Evolutionary conservation across 2,888 invertebrate genomes (phyloP).

Genomic region (Acleris laterana): DNA sequence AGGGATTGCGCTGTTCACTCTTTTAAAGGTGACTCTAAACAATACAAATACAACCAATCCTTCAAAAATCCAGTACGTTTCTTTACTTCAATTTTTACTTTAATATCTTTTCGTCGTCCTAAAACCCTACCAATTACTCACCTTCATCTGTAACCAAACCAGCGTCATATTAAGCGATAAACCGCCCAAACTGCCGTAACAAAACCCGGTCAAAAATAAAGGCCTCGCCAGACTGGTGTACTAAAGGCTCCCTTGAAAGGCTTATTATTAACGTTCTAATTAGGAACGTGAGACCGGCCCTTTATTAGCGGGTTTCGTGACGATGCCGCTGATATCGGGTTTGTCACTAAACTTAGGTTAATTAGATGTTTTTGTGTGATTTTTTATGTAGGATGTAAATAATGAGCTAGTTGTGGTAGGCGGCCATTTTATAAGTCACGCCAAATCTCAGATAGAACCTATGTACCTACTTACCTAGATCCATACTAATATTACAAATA

Average conservation of each 20-base stretch:
- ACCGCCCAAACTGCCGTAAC: constrained; percentile 61
- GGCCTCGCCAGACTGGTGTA: constrained; percentile 65
- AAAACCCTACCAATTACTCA: neutral
- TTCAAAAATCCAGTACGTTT: too few species aligned
- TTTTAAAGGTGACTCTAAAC: too few species aligned
- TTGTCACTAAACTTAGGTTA: constrained; percentile 71
- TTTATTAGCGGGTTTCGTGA: constrained; percentile 78
- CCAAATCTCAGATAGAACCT: too few species aligned
- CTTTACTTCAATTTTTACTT: too few species aligned
- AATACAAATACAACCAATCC: too few species aligned
- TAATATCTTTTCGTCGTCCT: neutral
- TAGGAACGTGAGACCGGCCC: constrained; percentile 79
- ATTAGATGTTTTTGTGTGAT: constrained; percentile 76
- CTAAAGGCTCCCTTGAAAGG: constrained; percentile 78
- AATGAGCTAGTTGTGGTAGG: too few species aligned
- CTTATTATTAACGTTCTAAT: constrained; percentile 82
- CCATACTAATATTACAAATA: too few species aligned
- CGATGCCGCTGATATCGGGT: constrained; percentile 76
- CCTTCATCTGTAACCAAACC: constrained; percentile 43
- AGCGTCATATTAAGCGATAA: constrained; percentile 44
- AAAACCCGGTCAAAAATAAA: constrained; percentile 74
- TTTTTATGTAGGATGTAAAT: constrained; percentile 40
- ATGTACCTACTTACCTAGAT: too few species aligned
- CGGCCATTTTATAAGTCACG: too few species aligned
- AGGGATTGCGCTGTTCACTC: too few species aligned